Percentiles rank a stretch among this genome's conserved stretches.
These are phyloP conservation scores for Trichomalopsis sarcophagae DNA, from an alignment of 1,140 invertebrate genomes.

Conservation along the genomic window DNA sequence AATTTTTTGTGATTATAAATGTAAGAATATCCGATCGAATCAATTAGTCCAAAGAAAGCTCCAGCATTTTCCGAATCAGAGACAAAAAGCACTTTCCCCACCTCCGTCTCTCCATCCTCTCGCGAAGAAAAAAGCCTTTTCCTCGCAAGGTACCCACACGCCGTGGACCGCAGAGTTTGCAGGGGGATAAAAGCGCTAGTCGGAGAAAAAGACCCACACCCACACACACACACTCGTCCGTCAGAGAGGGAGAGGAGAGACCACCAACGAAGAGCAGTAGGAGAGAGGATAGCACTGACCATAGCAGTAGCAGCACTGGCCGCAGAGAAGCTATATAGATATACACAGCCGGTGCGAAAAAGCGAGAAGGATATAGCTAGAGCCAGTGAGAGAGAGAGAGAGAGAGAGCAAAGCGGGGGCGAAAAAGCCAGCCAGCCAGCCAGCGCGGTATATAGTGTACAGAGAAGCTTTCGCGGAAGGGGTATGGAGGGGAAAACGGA, in stretches of 20 bases:
- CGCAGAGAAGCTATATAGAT: not conserved
- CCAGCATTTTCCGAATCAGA: too few relatives aligned
- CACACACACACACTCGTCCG: too few relatives aligned
- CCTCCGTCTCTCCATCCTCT: too few relatives aligned
- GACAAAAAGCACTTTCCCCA: too few relatives aligned
- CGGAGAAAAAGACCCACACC: constrained; percentile 52
- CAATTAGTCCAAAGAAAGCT: not conserved
- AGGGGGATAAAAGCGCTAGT: constrained; percentile 45
- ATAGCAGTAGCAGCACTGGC: not conserved
- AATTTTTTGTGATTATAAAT: not conserved
- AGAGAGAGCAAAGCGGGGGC: not conserved
- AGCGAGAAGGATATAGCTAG: not conserved
- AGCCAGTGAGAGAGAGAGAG: constrained; percentile 3
- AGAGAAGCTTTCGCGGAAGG: constrained; percentile 54
- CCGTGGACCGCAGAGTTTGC: constrained; percentile 37
- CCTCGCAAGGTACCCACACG: constrained; percentile 26
- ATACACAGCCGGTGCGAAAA: not conserved
- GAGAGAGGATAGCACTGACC: not conserved
- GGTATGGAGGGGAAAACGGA: constrained; percentile 25
- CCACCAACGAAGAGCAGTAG: not conserved
- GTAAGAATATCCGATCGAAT: too few relatives aligned
- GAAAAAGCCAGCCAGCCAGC: constrained; percentile 9
- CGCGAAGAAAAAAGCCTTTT: constrained; percentile 57
- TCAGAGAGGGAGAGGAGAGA: constrained; percentile 52
- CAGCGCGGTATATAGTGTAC: constrained; percentile 53